These are phyloP conservation scores for Enoplosus armatus DNA, from an alignment of 2,797 vertebrate species.

Conservation along the genomic window DNA sequence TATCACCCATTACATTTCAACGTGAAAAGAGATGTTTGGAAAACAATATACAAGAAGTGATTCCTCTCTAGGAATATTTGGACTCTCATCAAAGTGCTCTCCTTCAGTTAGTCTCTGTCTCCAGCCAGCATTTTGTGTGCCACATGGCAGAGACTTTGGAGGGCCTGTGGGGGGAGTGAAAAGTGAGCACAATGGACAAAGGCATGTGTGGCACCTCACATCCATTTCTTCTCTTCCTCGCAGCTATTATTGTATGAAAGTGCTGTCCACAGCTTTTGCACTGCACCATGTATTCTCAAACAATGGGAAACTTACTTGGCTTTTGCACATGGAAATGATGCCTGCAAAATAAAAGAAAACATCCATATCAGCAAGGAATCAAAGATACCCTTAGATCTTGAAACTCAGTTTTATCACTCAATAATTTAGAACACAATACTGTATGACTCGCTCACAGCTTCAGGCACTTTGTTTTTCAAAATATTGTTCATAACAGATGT, in stretches of 20 bases:
- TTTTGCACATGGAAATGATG: conserved; percentile 61
- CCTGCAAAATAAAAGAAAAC: conserved; percentile 40
- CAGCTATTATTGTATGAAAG: conserved; percentile 85
- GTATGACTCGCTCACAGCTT: background rate
- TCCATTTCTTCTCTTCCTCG: conserved; percentile 77
- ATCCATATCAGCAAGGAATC: conserved; percentile 27
- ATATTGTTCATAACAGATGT: background rate
- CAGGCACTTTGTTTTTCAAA: background rate
- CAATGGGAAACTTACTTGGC: conserved; percentile 73
- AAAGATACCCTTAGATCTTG: conserved; percentile 22
- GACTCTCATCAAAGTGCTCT: conserved; percentile 72
- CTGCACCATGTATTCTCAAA: conserved; percentile 69
- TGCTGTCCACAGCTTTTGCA: conserved; percentile 84
- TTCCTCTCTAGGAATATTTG: conserved; percentile 67
- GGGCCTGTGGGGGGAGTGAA: conserved; percentile 73
- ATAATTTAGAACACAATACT: conserved; percentile 4
- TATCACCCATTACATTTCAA: conserved; percentile 26
- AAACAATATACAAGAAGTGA: conserved; percentile 61
- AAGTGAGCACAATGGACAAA: conserved; percentile 82
- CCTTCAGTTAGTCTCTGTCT: conserved; percentile 56
- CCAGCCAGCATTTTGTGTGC: conserved; percentile 64
- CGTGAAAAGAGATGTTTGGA: conserved; percentile 48
- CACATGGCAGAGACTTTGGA: conserved; percentile 70
- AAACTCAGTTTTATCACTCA: conserved; percentile 31
- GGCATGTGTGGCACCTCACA: conserved; percentile 79